phyloP scores from a whole-genome alignment of 2,797 vertebrate genomes.

The Falco columbarius region DNA sequence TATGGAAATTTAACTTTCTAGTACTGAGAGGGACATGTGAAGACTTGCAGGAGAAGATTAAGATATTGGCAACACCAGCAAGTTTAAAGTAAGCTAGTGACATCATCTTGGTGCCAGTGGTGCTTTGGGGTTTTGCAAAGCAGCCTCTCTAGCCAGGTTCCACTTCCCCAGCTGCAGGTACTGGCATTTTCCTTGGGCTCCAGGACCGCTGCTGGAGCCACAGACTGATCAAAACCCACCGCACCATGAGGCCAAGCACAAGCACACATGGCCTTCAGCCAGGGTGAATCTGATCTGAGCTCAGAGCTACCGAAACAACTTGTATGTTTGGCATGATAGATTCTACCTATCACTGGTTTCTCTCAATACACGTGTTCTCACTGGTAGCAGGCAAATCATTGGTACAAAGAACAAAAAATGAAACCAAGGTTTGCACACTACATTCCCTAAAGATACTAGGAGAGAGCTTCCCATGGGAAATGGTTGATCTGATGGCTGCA shows the following conservation, averaged over 20 bases:
- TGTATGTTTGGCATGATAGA: not conserved
- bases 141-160: not conserved
- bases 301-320: not conserved
- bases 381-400: not conserved
- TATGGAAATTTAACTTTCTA: not conserved
- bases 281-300: not conserved
- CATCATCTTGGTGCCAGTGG: not conserved
- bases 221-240: rapidly evolving
- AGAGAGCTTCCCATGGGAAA: not conserved
- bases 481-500: not conserved
- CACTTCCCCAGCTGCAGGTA: not conserved
- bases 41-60: not conserved
- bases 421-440: not conserved
- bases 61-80: not conserved
- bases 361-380: not conserved
- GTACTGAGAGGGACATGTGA: not conserved
- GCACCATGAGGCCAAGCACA: not conserved
- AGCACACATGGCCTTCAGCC: rapidly evolving
- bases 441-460: not conserved
- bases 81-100: not conserved
- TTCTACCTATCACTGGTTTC: not conserved
- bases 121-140: not conserved
- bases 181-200: not conserved
- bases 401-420: not conserved
- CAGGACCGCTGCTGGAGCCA: not conserved